Evolutionary conservation across 2,113 vertebrate species (phyloP).

Genomic region (Pogona vitticeps): DNA sequence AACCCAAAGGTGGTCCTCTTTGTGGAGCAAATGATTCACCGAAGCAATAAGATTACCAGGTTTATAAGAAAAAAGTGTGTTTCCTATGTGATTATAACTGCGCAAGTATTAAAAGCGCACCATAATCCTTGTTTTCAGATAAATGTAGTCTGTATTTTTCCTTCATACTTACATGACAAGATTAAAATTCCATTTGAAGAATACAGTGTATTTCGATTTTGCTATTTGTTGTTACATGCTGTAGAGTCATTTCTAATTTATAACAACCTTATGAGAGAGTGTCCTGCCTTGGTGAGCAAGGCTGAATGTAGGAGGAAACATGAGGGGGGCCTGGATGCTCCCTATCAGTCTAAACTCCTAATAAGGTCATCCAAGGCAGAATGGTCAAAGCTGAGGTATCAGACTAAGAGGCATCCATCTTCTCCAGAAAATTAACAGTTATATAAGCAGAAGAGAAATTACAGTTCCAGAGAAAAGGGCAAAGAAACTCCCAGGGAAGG

Average conservation of each 20-base stretch:
- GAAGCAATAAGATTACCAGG: not conserved
- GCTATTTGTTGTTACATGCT: not conserved
- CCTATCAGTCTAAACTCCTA: too few relatives aligned
- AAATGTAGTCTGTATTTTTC: not conserved
- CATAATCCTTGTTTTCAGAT: not conserved
- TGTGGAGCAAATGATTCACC: not conserved
- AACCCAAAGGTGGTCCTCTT: not conserved
- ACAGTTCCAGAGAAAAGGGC: too few relatives aligned
- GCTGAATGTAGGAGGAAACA: too few relatives aligned
- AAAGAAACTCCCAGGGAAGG: too few relatives aligned
- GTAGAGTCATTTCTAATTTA: not conserved
- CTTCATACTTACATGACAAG: not conserved
- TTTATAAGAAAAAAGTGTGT: not conserved
- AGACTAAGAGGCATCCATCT: too few relatives aligned
- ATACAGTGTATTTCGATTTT: not conserved
- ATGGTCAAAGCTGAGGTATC: too few relatives aligned
- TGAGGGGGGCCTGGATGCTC: too few relatives aligned
- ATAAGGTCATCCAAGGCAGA: too few relatives aligned
- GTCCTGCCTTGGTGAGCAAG: too few relatives aligned
- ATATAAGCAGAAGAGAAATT: too few relatives aligned
- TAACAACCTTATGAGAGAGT: too few relatives aligned
- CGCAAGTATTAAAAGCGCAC: not conserved
- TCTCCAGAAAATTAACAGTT: too few relatives aligned
- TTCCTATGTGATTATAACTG: not conserved
- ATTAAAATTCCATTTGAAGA: not conserved